Conservation (phyloP, 2,113 vertebrate species). For the Paramisgurnus dabryanus region DNA sequence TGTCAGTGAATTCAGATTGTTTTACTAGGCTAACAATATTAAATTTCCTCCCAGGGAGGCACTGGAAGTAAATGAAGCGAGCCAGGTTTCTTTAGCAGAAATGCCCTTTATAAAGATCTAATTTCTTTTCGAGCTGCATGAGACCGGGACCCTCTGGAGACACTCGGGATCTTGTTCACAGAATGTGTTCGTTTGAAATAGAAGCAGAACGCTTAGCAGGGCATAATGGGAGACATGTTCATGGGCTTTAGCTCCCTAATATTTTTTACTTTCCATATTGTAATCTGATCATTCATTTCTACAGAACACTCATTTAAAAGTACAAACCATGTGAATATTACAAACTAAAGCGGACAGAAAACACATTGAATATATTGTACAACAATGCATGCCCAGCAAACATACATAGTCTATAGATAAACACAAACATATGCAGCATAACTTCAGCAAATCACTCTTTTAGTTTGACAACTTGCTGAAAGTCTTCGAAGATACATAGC, state of each 20-base stretch:
- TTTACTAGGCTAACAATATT: slow-evolving; percentile 63
- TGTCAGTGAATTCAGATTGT: slow-evolving; percentile 43
- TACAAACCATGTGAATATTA: slow-evolving; percentile 60
- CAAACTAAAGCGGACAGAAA: slow-evolving; percentile 43
- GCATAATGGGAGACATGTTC: slow-evolving; percentile 63
- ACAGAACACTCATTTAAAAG: slow-evolving; percentile 60
- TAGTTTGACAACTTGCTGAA: slow-evolving; percentile 5
- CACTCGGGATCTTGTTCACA: slow-evolving; percentile 63
- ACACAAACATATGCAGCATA: not conserved
- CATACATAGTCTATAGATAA: not conserved
- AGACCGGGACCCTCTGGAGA: slow-evolving; percentile 60
- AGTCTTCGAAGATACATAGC: slow-evolving; percentile 30
- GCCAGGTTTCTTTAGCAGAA: slow-evolving; percentile 60
- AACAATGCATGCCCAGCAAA: too few species aligned
- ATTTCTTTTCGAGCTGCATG: slow-evolving; percentile 58
- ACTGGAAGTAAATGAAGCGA: slow-evolving; percentile 59
- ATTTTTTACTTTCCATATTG: slow-evolving; percentile 52
- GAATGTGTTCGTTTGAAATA: slow-evolving; percentile 52
- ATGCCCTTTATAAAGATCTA: slow-evolving; percentile 56
- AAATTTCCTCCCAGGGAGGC: slow-evolving; percentile 63
- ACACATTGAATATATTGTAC: slow-evolving; percentile 24
- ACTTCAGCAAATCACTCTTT: not conserved
- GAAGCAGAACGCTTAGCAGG: slow-evolving; percentile 51
- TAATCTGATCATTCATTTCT: slow-evolving; percentile 67
- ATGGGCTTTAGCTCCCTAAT: slow-evolving; percentile 60